A percentile compares a stretch with the other conserved stretches of the same genome.
These are phyloP conservation scores for Catamblyrhynchus diadema DNA, from an alignment of 2,797 vertebrate species.

Conservation along the genomic window DNA sequence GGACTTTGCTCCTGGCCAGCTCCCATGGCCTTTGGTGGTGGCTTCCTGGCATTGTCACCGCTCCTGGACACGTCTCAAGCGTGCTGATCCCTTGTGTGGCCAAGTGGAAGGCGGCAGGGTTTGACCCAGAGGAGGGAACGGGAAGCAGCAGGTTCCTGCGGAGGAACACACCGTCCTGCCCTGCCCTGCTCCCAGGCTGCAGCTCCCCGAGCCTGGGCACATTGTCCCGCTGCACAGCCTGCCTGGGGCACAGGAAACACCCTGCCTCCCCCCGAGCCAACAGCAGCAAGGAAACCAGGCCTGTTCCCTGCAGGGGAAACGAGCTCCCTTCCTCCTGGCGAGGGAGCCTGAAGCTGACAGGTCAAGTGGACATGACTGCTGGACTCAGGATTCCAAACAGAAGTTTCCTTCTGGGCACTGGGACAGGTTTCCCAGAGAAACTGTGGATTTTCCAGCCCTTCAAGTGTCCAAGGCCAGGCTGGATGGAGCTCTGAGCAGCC, in stretches of 20 bases:
- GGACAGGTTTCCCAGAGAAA: neutral
- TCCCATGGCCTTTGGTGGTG: neutral
- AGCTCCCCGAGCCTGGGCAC: neutral
- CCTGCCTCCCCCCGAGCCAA: neutral
- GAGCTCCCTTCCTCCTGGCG: neutral
- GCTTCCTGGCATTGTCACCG: constrained; percentile 53
- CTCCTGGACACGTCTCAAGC: neutral
- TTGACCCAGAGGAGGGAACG: neutral
- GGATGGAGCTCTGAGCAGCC: neutral
- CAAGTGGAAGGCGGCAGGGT: neutral
- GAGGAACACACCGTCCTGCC: constrained; percentile 12
- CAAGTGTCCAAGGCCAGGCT: neutral
- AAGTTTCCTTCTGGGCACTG: neutral
- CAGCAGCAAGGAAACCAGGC: neutral
- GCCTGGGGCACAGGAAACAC: neutral
- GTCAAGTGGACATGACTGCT: neutral
- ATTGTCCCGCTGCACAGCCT: neutral
- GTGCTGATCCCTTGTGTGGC: neutral
- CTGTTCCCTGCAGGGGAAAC: neutral
- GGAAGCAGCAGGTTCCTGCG: constrained; percentile 25
- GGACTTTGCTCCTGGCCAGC: neutral
- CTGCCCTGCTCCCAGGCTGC: neutral
- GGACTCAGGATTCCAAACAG: neutral
- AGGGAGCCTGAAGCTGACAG: neutral
- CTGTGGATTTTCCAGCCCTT: neutral